These are phyloP conservation scores for Trachops cirrhosus DNA, from an alignment of 2,797 vertebrate species.

Conservation along the genomic window DNA sequence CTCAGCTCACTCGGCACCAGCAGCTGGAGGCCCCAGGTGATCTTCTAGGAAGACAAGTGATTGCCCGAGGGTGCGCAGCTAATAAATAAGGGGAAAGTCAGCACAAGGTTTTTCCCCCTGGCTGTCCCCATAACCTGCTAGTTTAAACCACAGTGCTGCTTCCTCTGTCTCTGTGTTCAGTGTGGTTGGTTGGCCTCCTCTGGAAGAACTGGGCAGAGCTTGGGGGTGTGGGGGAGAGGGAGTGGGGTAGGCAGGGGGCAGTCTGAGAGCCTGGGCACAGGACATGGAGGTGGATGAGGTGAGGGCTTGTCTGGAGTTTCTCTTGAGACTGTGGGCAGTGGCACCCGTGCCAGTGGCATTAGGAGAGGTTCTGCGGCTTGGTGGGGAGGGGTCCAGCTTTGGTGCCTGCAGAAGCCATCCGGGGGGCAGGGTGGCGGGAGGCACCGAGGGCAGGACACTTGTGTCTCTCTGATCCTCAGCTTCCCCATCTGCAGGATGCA, in stretches of 20 bases:
- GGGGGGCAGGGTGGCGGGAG: too few species aligned
- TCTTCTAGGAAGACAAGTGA: not conserved
- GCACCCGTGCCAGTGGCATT: accelerated
- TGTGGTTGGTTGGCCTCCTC: not conserved
- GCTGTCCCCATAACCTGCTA: not conserved
- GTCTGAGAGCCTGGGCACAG: not conserved
- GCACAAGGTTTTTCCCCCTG: not conserved
- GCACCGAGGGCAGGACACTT: not conserved
- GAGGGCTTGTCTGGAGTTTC: not conserved
- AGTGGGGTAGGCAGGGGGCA: not conserved
- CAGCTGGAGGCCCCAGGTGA: not conserved
- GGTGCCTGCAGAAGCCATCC: not conserved
- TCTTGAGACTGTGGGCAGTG: too few species aligned
- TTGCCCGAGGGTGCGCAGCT: not conserved
- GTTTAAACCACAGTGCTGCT: not conserved
- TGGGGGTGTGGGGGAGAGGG: not conserved
- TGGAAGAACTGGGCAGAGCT: not conserved
- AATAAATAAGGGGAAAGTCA: not conserved
- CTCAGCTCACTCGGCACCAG: not conserved
- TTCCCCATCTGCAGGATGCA: not conserved
- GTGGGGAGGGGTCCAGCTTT: not conserved
- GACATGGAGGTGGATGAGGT: not conserved
- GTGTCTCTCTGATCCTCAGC: not conserved
- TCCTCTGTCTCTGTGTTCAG: not conserved
- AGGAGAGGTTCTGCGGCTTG: accelerated